A percentile compares a stretch with the other conserved stretches of the same genome.
phyloP scores from a whole-genome alignment of 2,113 vertebrate genomes.

The Trematomus loennbergii region DNA sequence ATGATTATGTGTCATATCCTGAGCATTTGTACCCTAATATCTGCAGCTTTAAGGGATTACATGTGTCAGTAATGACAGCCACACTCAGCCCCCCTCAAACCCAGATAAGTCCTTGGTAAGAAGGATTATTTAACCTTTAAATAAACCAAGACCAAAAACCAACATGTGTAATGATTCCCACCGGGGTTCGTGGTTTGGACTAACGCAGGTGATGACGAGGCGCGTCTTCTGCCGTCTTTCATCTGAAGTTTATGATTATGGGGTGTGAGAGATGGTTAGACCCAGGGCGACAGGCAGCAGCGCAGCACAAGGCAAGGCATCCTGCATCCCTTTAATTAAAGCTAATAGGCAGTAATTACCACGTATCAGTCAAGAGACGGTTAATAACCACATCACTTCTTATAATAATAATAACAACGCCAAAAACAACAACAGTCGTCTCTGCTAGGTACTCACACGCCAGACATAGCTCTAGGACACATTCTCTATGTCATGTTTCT shows the following conservation, averaged over 20 bases:
- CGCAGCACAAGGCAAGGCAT: slow-evolving; percentile 41
- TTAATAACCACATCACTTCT: slow-evolving; percentile 66
- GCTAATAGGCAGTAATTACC: slow-evolving; percentile 78
- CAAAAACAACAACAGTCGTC: slow-evolving; percentile 18
- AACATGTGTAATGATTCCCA: slow-evolving; percentile 1
- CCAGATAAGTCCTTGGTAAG: not conserved
- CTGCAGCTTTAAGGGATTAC: slow-evolving; percentile 11
- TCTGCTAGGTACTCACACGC: not conserved
- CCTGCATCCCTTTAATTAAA: slow-evolving; percentile 78
- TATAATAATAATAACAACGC: slow-evolving; percentile 37
- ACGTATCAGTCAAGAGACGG: slow-evolving; percentile 74
- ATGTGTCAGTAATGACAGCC: not conserved
- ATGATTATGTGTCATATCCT: slow-evolving; percentile 8
- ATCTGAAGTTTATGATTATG: slow-evolving; percentile 68
- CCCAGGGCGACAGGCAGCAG: slow-evolving; percentile 62
- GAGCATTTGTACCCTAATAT: slow-evolving; percentile 4
- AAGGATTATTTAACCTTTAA: slow-evolving; percentile 6
- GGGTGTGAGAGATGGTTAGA: slow-evolving; percentile 55
- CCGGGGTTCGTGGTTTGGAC: slow-evolving; percentile 13
- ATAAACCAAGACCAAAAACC: not conserved
- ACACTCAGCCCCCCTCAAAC: not conserved
- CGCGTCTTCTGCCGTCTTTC: slow-evolving; percentile 44
- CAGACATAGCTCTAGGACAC: slow-evolving; percentile 7
- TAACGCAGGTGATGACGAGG: slow-evolving; percentile 64
- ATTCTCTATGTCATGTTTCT: slow-evolving; percentile 39